phyloP scores from a whole-genome alignment of 1,140 invertebrate genomes.

The Drosophila mojavensis region DNA sequence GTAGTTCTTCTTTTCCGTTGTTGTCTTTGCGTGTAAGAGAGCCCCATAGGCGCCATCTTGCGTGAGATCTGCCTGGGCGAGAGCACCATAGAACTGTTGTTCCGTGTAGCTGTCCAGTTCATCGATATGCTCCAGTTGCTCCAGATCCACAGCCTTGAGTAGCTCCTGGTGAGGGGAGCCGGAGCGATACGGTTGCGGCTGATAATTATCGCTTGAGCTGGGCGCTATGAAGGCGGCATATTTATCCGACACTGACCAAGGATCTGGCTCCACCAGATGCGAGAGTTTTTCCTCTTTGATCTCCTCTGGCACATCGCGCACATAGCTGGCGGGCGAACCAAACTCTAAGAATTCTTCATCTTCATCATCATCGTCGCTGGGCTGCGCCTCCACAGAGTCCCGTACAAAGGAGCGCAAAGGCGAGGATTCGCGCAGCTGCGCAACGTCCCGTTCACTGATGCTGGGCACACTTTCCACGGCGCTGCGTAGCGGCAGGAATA shows the following conservation, averaged over 20 bases:
- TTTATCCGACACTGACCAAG: slow-evolving; percentile 71
- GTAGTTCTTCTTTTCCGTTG: slow-evolving; percentile 56
- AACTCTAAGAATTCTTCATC: slow-evolving; percentile 27
- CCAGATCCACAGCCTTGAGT: slow-evolving; percentile 55
- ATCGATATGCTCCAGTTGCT: slow-evolving; percentile 64
- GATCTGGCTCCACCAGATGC: slow-evolving; percentile 40
- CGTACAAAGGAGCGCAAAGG: slow-evolving; percentile 83
- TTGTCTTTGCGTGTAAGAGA: slow-evolving; percentile 43
- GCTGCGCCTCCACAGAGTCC: slow-evolving; percentile 87
- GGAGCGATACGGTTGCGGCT: slow-evolving; percentile 68
- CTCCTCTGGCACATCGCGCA: slow-evolving; percentile 38
- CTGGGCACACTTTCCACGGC: slow-evolving; percentile 86
- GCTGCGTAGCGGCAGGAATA: slow-evolving; percentile 85
- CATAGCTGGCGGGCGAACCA: slow-evolving; percentile 7
- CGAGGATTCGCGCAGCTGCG: slow-evolving; percentile 43
- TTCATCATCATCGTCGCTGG: slow-evolving; percentile 69
- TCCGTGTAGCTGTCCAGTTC: slow-evolving; percentile 58
- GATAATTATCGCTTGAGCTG: slow-evolving; percentile 23
- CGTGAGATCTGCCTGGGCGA: slow-evolving; percentile 34
- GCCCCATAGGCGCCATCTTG: slow-evolving; percentile 59
- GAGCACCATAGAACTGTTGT: slow-evolving; percentile 56
- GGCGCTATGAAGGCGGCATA: slow-evolving; percentile 84
- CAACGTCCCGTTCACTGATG: slow-evolving; percentile 49
- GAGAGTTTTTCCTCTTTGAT: slow-evolving; percentile 32
- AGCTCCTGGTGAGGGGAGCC: slow-evolving; percentile 78